phyloP scores from a whole-genome alignment of 2,797 vertebrate species.

The Gymnoscopelus braueri region DNA sequence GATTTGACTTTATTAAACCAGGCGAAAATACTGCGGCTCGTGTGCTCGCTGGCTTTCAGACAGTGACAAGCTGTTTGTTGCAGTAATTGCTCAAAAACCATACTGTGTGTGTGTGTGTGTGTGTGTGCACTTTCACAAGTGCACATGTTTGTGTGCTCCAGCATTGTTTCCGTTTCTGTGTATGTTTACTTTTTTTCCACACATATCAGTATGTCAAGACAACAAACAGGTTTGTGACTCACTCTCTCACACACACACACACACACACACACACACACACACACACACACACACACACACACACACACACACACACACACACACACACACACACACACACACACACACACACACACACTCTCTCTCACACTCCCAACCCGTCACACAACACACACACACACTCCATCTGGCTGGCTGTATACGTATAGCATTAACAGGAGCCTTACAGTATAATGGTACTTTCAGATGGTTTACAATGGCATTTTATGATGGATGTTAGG shows the following conservation, averaged over 20 bases:
- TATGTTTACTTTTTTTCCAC: slow-evolving; percentile 5
- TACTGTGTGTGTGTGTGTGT: too few relatives aligned
- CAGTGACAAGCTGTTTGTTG: too few relatives aligned
- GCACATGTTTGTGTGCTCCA: too few relatives aligned
- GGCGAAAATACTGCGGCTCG: too few relatives aligned
- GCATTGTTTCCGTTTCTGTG: too few relatives aligned
- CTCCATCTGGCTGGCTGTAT: slow-evolving; percentile 63
- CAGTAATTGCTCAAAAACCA: too few relatives aligned
- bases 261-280: background rate
- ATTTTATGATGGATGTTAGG: slow-evolving; percentile 77
- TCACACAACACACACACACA: slow-evolving; percentile 2
- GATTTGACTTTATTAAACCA: slow-evolving; percentile 37
- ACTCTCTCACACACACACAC: background rate
- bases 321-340: background rate
- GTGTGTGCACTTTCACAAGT: too few relatives aligned
- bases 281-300: background rate
- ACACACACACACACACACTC: slow-evolving; percentile 16
- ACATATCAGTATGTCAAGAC: slow-evolving; percentile 52
- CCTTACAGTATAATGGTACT: slow-evolving; percentile 63
- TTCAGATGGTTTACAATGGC: slow-evolving; percentile 66
- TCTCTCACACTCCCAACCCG: background rate
- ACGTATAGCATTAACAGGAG: slow-evolving; percentile 75
- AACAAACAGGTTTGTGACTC: too few relatives aligned
- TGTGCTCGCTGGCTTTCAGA: slow-evolving; percentile 62
- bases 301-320: slow-evolving; percentile 2